Conservation (phyloP, 2,113 vertebrate genomes). For the Morone saxatilis region DNA sequence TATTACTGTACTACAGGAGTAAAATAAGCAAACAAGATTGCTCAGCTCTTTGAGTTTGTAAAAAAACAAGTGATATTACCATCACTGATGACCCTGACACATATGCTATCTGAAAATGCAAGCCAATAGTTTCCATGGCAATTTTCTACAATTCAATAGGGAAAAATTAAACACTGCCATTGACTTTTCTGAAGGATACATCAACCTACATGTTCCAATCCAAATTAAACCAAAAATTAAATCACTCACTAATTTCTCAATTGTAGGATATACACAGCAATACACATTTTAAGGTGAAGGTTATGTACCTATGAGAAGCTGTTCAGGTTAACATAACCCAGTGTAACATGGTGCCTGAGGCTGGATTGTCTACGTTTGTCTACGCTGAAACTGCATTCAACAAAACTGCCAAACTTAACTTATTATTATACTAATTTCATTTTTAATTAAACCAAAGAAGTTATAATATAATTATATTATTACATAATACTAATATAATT, state of each 20-base stretch:
- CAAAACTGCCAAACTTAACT: no score
- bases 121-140: slow-evolving; percentile 43
- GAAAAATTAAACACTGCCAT: not conserved
- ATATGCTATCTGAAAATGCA: slow-evolving; percentile 4
- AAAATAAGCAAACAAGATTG: not conserved
- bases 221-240: no score
- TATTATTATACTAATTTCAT: no score
- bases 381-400: no score
- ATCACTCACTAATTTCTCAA: no score
- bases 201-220: not conserved
- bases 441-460: no score
- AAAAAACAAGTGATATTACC: not conserved
- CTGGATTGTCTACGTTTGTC: no score
- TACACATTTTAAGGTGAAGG: not conserved
- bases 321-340: no score
- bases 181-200: not conserved
- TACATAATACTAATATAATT: no score
- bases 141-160: not conserved
- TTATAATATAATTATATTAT: no score
- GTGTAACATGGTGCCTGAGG: no score
- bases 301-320: no score
- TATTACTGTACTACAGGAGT: not conserved
- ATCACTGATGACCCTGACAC: slow-evolving; percentile 24
- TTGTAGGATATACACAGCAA: not conserved
- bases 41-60: not conserved